These are phyloP conservation scores for Scatophagus argus DNA, from an alignment of 2,113 vertebrate species.

Conservation along the genomic window DNA sequence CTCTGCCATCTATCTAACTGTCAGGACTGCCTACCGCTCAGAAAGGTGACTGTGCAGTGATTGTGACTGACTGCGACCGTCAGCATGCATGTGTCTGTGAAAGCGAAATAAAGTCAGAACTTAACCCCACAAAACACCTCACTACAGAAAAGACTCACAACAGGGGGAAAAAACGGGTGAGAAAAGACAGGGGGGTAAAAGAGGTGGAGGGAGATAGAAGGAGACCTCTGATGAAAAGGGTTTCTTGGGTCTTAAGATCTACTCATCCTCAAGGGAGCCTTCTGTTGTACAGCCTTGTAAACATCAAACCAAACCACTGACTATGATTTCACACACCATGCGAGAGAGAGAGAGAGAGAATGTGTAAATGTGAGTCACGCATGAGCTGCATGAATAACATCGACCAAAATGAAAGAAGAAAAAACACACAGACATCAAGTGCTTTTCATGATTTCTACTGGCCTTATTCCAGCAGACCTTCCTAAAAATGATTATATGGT, in stretches of 20 bases:
- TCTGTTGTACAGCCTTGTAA: constrained; percentile 57
- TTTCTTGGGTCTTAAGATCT: constrained; percentile 42
- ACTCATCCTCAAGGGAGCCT: constrained; percentile 51
- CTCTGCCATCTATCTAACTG: constrained; percentile 56
- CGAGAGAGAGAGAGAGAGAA: constrained; percentile 41
- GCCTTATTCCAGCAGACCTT: constrained; percentile 1
- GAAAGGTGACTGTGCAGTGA: constrained; percentile 33
- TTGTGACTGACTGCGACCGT: background rate
- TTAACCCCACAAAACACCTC: constrained; percentile 19
- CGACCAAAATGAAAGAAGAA: background rate
- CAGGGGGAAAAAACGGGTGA: background rate
- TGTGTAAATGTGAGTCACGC: constrained; percentile 50
- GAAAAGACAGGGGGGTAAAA: background rate
- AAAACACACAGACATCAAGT: background rate
- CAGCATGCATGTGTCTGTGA: constrained; percentile 1
- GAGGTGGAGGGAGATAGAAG: constrained; percentile 4
- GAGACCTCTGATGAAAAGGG: constrained; percentile 33
- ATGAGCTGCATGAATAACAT: constrained; percentile 43
- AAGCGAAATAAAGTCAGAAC: constrained; percentile 32
- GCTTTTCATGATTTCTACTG: background rate
- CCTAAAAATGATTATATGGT: constrained; percentile 17
- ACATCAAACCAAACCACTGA: constrained; percentile 70
- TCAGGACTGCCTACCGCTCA: constrained; percentile 35
- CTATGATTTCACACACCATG: constrained; percentile 64
- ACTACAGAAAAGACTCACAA: background rate